phyloP scores from a whole-genome alignment of 2,888 invertebrate species.

The Furcula furcula region DNA sequence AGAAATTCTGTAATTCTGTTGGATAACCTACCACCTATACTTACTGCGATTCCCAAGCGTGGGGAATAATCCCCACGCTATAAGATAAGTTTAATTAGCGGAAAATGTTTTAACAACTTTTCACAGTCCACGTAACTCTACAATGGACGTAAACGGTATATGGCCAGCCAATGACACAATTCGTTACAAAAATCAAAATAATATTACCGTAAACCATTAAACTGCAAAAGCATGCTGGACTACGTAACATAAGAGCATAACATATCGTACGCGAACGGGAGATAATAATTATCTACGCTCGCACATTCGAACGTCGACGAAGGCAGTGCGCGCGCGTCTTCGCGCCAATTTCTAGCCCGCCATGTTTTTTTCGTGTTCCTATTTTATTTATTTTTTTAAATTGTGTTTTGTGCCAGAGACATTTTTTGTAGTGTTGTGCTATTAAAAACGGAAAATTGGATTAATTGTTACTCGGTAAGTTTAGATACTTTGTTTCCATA shows the following conservation, averaged over 20 bases:
- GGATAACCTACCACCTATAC: no score
- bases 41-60: no score
- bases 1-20: no score
- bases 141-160: not conserved
- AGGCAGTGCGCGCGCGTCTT: conserved; percentile 51
- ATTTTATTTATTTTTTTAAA: conserved; percentile 32
- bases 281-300: conserved; percentile 34
- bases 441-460: conserved; percentile 23
- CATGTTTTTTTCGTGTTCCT: conserved; percentile 45
- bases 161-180: conserved; percentile 10
- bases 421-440: conserved; percentile 26
- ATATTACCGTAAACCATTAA: conserved; percentile 31
- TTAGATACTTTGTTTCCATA: conserved; percentile 4
- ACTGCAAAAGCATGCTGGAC: conserved; percentile 57
- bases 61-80: no score
- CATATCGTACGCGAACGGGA: conserved; percentile 40
- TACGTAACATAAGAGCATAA: conserved; percentile 52
- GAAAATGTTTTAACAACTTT: not conserved
- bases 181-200: conserved; percentile 20
- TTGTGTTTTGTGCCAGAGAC: conserved; percentile 17
- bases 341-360: conserved; percentile 26
- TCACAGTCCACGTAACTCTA: not conserved
- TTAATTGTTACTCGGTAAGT: conserved; percentile 23
- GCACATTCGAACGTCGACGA: conserved; percentile 61
- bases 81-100: no score